Conservation (phyloP, 2,797 vertebrate species). For the Cichlasoma orientale region DNA sequence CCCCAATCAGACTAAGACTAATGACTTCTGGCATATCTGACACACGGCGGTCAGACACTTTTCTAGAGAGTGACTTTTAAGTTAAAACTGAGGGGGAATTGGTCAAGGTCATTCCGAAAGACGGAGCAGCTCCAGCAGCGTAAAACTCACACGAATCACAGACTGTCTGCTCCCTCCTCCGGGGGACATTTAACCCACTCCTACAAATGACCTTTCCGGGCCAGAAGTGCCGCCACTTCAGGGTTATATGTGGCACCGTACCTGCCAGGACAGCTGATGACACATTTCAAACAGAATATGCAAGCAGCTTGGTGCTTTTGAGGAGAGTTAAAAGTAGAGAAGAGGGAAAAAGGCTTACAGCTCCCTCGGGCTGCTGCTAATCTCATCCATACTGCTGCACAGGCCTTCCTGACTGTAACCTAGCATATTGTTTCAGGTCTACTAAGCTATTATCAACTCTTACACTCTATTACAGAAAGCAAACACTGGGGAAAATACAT, state of each 20-base stretch:
- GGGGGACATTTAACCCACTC: constrained; percentile 75
- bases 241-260: constrained; percentile 72
- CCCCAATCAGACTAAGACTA: constrained; percentile 72
- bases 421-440: constrained; percentile 16
- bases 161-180: constrained; percentile 56
- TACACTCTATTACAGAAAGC: constrained; percentile 5
- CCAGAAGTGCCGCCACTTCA: constrained; percentile 71
- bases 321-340: constrained; percentile 51
- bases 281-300: constrained; percentile 71
- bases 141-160: constrained; percentile 70
- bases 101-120: constrained; percentile 73
- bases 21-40: constrained; percentile 74
- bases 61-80: constrained; percentile 71
- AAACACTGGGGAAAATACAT: constrained; percentile 5
- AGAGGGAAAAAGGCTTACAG: constrained; percentile 49
- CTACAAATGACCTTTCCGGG: constrained; percentile 69
- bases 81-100: constrained; percentile 70
- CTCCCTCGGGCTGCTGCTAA: constrained; percentile 57
- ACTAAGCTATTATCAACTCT: constrained; percentile 29
- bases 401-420: constrained; percentile 37
- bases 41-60: constrained; percentile 62
- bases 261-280: constrained; percentile 78
- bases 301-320: constrained; percentile 56
- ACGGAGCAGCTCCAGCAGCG: constrained; percentile 59
- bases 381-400: constrained; percentile 36